Evolutionary conservation across 2,888 invertebrate genomes (phyloP).

Genomic region (Zelleria hepariella): DNA sequence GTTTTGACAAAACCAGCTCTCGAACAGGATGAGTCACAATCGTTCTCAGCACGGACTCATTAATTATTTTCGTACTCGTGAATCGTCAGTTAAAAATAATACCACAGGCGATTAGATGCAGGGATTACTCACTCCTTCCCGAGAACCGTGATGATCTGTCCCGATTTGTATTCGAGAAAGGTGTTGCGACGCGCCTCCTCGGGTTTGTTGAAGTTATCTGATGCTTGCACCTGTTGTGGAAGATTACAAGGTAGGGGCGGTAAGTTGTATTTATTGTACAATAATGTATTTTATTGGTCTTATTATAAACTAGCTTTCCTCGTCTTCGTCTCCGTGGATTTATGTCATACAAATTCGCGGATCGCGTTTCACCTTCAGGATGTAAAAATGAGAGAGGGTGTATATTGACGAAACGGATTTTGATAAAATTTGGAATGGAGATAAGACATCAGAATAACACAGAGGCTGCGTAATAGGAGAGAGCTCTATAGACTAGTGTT

Average conservation of each 20-base stretch:
- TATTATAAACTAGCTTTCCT: too few relatives aligned
- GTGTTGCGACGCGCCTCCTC: constrained; percentile 70
- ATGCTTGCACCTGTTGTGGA: constrained; percentile 80
- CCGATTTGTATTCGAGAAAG: constrained; percentile 85
- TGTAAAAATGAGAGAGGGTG: too few relatives aligned
- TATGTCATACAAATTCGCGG: too few relatives aligned
- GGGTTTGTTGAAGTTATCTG: constrained; percentile 56
- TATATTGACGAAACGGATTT: too few relatives aligned
- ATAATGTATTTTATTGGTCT: too few relatives aligned
- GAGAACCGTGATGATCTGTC: constrained; percentile 93
- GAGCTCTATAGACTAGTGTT: too few relatives aligned
- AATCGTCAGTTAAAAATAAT: neutral
- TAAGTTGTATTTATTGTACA: too few relatives aligned
- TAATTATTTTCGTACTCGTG: neutral
- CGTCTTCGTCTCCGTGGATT: too few relatives aligned
- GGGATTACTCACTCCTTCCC: constrained; percentile 47
- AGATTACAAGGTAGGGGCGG: neutral
- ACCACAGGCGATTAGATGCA: neutral
- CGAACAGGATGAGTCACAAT: neutral
- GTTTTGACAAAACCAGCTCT: neutral
- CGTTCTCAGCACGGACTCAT: neutral
- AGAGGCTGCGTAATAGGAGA: too few relatives aligned
- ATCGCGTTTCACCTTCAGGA: too few relatives aligned
- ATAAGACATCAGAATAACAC: too few relatives aligned
- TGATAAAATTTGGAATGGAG: too few relatives aligned